Conservation (phyloP, 2,113 vertebrate species). For the Micronisus gabar region DNA sequence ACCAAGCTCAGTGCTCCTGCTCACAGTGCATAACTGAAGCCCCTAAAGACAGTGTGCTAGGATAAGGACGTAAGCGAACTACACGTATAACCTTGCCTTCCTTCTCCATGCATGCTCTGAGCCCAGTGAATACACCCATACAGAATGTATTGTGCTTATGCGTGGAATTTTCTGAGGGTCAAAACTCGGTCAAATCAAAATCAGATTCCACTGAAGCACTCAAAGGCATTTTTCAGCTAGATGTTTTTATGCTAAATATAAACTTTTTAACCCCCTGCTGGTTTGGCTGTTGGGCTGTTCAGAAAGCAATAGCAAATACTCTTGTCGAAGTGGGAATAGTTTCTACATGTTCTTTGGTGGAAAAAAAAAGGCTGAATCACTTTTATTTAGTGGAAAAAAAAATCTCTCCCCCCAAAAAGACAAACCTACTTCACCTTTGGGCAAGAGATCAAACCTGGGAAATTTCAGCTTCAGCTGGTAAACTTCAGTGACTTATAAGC, state of each 20-base stretch:
- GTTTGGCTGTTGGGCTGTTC: neutral
- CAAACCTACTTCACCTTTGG: neutral
- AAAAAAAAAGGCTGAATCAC: neutral
- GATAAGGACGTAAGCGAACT: neutral
- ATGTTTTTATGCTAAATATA: slow-evolving; percentile 26
- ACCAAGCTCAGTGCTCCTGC: neutral
- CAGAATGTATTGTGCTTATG: neutral
- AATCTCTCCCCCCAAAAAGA: neutral
- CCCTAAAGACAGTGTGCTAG: neutral
- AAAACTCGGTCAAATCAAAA: slow-evolving; percentile 36
- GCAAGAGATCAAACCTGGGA: neutral
- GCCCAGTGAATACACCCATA: neutral
- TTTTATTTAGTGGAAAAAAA: neutral
- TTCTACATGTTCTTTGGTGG: neutral
- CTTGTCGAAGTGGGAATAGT: neutral
- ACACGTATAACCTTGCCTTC: neutral
- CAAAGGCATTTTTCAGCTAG: slow-evolving; percentile 30
- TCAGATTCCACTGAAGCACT: slow-evolving; percentile 16
- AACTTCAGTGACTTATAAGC: neutral
- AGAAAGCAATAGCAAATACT: neutral
- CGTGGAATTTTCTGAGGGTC: slow-evolving; percentile 1
- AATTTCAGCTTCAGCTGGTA: neutral
- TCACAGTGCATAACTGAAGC: neutral
- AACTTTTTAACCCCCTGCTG: slow-evolving; percentile 11
- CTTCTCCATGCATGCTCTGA: neutral